phyloP scores from a whole-genome alignment of 2,888 invertebrate species.

The Agrotis puta region DNA sequence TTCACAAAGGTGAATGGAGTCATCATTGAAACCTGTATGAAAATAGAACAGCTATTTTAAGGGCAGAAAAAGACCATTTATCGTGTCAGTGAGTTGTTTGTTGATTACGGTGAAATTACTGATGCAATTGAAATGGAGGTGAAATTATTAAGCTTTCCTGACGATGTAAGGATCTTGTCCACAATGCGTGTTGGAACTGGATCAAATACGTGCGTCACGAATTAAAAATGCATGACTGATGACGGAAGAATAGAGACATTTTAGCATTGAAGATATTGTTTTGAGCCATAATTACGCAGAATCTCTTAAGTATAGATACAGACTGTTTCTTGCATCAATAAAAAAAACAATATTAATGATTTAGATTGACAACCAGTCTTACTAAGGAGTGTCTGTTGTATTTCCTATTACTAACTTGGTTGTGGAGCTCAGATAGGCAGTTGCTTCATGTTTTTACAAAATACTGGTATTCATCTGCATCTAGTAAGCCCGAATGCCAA shows the following conservation, averaged over 20 bases:
- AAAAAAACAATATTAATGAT: no score
- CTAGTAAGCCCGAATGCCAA: no score
- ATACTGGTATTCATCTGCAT: no score
- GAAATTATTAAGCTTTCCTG: background rate
- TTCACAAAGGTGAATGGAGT: constrained; percentile 67
- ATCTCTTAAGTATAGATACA: no score
- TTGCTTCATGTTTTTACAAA: no score
- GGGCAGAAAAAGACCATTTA: constrained; percentile 27
- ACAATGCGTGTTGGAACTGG: constrained; percentile 3
- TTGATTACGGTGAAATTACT: constrained; percentile 32
- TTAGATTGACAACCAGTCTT: no score
- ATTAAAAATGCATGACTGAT: background rate
- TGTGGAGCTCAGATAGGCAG: no score
- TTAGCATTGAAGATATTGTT: background rate
- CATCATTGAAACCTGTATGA: constrained; percentile 55
- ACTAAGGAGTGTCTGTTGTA: no score
- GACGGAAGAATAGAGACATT: background rate
- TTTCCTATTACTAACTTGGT: no score
- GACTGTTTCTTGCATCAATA: no score
- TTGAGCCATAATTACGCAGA: background rate
- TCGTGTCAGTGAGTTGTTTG: constrained; percentile 27
- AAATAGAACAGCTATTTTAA: constrained; percentile 55
- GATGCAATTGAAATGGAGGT: background rate
- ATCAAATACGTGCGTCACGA: background rate
- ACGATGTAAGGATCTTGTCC: background rate